These are phyloP conservation scores for Aegotheles bennettii DNA, from an alignment of 2,113 vertebrate genomes.

Conservation along the genomic window DNA sequence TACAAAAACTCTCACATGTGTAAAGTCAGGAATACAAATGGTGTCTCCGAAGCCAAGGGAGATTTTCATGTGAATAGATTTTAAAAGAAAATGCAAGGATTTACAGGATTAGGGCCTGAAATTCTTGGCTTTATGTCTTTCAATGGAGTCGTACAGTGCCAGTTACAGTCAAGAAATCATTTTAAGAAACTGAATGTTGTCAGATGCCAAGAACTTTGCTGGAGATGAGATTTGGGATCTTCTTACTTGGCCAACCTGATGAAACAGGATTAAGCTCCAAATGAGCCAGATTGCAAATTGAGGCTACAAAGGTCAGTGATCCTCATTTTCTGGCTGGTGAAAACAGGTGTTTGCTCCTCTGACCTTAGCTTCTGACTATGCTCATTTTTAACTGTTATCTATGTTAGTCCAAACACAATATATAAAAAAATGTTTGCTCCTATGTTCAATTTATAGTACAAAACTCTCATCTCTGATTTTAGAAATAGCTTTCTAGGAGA, in stretches of 20 bases:
- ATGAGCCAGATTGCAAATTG: not conserved
- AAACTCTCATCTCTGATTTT: not conserved
- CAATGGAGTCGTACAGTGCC: not conserved
- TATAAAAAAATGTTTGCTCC: not conserved
- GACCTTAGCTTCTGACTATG: not conserved
- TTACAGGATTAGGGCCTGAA: conserved; percentile 4
- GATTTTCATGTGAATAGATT: not conserved
- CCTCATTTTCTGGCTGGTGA: not conserved
- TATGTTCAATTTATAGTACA: not conserved
- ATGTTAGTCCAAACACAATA: not conserved
- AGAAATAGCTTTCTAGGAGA: conserved; percentile 1
- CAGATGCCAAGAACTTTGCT: not conserved
- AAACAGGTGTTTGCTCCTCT: not conserved
- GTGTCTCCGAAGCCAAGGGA: not conserved
- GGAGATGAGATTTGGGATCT: not conserved
- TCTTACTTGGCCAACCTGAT: not conserved
- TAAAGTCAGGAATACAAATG: not conserved
- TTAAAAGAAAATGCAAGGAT: not conserved
- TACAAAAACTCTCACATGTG: fast-evolving
- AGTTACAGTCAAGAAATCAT: not conserved
- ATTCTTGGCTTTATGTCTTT: conserved; percentile 16
- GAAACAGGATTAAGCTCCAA: not conserved
- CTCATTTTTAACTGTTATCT: not conserved
- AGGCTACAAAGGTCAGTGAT: not conserved
- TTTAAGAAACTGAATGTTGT: not conserved